Conservation (phyloP, 2,113 vertebrate species). For the Ursus arctos region DNA sequence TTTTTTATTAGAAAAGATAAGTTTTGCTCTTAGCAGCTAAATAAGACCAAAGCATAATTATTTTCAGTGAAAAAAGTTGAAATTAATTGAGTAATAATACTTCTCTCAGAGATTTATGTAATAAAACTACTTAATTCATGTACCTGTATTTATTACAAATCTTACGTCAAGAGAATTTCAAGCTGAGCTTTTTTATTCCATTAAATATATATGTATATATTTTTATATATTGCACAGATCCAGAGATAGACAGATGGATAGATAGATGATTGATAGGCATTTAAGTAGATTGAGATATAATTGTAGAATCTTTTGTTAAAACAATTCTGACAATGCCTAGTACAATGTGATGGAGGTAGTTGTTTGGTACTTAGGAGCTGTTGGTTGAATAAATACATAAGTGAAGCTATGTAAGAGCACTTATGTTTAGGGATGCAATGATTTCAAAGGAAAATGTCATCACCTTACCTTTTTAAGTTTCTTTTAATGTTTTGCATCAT, state of each 20-base stretch:
- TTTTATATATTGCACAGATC: background rate
- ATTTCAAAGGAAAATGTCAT: slow-evolving; percentile 15
- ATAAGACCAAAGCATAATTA: slow-evolving; percentile 16
- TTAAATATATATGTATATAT: background rate
- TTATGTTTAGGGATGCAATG: background rate
- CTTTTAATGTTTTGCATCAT: background rate
- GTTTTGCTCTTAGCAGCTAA: slow-evolving; percentile 43
- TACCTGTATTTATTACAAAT: slow-evolving; percentile 24
- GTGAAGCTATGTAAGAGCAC: background rate
- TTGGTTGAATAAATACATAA: background rate
- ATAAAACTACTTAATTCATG: background rate
- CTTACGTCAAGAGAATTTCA: slow-evolving; percentile 45
- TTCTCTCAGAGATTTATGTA: background rate
- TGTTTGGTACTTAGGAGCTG: background rate
- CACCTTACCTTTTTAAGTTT: background rate
- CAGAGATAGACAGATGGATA: background rate
- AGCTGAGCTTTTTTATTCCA: background rate
- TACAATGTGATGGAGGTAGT: background rate
- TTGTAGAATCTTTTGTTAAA: background rate
- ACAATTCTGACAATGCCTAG: background rate
- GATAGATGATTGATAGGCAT: background rate
- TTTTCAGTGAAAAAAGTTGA: slow-evolving; percentile 57
- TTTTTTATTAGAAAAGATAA: slow-evolving; percentile 35
- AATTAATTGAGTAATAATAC: slow-evolving; percentile 20
- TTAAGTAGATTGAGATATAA: background rate